Percentiles rank a stretch among this genome's conserved stretches.
Conservation (phyloP, 2,113 vertebrate genomes). For the Austrofundulus limnaeus region DNA sequence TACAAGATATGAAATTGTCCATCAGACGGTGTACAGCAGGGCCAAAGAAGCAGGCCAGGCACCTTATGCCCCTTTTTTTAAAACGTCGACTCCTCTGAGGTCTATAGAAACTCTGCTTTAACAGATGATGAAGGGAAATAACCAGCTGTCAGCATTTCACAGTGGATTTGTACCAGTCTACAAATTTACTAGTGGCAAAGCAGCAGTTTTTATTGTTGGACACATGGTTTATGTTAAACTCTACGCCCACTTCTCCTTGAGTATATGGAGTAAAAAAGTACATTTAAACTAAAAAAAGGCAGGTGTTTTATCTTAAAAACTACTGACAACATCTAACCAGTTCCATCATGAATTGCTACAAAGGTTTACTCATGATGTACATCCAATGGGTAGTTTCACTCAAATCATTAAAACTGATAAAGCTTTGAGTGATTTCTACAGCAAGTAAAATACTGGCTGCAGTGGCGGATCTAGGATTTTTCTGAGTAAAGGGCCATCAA, state of each 20-base stretch:
- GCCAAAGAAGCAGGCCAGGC: slow-evolving; percentile 21
- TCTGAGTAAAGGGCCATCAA: too few species aligned
- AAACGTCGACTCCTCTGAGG: slow-evolving; percentile 60
- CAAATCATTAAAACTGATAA: too few species aligned
- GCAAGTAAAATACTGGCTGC: too few species aligned
- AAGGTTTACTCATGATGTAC: too few species aligned
- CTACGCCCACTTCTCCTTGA: neutral
- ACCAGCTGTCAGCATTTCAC: slow-evolving; percentile 53
- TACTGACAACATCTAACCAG: too few species aligned
- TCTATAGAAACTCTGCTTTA: slow-evolving; percentile 29
- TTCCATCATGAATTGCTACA: too few species aligned
- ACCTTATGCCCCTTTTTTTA: slow-evolving; percentile 37
- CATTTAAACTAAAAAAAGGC: neutral
- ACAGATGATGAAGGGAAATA: slow-evolving; percentile 34
- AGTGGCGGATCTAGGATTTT: too few species aligned
- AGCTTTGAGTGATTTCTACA: too few species aligned
- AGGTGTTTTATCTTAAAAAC: too few species aligned
- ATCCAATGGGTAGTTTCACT: too few species aligned
- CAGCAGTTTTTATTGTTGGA: slow-evolving; percentile 3
- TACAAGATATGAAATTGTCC: slow-evolving; percentile 63
- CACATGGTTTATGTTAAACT: neutral
- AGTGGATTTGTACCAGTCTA: slow-evolving; percentile 22
- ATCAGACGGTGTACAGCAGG: slow-evolving; percentile 41
- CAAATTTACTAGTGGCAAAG: slow-evolving; percentile 27
- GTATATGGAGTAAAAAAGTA: slow-evolving; percentile 1